These are phyloP conservation scores for Microplitis deprimator DNA, from an alignment of 2,888 invertebrate species.

Conservation along the genomic window DNA sequence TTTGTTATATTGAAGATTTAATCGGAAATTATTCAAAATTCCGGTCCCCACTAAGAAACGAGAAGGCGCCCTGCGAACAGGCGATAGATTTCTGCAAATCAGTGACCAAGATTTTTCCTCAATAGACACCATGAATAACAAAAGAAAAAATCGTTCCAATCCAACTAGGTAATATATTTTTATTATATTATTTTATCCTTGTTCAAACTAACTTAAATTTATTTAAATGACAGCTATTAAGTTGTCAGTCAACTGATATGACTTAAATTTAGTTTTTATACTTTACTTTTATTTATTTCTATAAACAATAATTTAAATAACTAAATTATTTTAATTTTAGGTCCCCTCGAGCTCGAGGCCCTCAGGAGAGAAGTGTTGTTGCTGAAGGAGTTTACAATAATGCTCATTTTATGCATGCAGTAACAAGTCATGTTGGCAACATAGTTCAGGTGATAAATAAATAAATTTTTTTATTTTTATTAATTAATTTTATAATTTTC, in stretches of 20 bases:
- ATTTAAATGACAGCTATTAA: conserved; percentile 7
- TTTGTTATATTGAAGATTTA: conserved; percentile 33
- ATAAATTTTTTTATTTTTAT: conserved; percentile 24
- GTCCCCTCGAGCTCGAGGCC: conserved; percentile 77
- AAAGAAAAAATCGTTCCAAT: conserved; percentile 88
- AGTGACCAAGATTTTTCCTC: conserved; percentile 64
- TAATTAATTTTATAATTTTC: neutral
- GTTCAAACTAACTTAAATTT: neutral
- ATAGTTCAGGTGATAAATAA: conserved; percentile 76
- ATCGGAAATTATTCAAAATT: conserved; percentile 78
- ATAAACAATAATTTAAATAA: neutral
- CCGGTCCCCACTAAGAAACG: conserved; percentile 88
- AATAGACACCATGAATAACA: conserved; percentile 82
- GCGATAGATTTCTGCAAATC: conserved; percentile 70
- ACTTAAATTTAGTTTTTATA: neutral
- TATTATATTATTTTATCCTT: neutral
- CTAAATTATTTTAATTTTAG: conserved; percentile 66
- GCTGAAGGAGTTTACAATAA: conserved; percentile 93
- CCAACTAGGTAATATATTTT: conserved; percentile 76
- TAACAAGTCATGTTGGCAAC: conserved; percentile 88
- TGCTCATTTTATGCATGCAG: conserved; percentile 91
- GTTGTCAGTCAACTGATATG: neutral
- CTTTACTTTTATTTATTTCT: neutral
- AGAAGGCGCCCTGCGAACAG: conserved; percentile 84
- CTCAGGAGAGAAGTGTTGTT: conserved; percentile 75